These are phyloP conservation scores for Pseudomugil tenellus DNA, from an alignment of 2,797 vertebrate genomes.

Conservation along the genomic window DNA sequence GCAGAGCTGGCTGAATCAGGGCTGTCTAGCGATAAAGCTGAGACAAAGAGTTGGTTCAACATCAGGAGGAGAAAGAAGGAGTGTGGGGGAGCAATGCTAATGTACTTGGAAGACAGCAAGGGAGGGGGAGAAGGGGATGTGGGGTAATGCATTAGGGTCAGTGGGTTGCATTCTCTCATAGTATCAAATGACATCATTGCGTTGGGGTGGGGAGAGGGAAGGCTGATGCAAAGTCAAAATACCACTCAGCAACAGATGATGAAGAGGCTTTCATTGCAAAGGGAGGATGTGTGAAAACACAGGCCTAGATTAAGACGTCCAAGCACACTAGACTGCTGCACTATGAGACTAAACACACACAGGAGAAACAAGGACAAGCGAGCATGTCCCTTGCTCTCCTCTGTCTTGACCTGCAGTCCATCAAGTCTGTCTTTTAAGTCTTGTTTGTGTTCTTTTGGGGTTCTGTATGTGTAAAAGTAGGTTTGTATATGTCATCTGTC, in stretches of 20 bases:
- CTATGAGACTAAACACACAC: slow-evolving; percentile 67
- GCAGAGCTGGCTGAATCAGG: slow-evolving; percentile 51
- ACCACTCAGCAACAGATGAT: slow-evolving; percentile 59
- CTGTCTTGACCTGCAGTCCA: slow-evolving; percentile 55
- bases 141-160: slow-evolving; percentile 77
- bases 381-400: slow-evolving; percentile 38
- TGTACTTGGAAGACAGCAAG: slow-evolving; percentile 65
- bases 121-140: slow-evolving; percentile 22
- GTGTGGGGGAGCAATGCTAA: slow-evolving; percentile 64
- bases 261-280: slow-evolving; percentile 67
- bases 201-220: slow-evolving; percentile 14
- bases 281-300: slow-evolving; percentile 33
- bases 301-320: slow-evolving; percentile 37
- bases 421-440: slow-evolving; percentile 40
- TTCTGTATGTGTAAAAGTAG: slow-evolving; percentile 25
- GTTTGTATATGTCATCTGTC: slow-evolving; percentile 41
- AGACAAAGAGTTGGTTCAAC: slow-evolving; percentile 81
- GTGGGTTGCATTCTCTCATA: slow-evolving; percentile 81
- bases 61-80: slow-evolving; percentile 30
- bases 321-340: slow-evolving; percentile 33
- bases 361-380: slow-evolving; percentile 47
- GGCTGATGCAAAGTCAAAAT: slow-evolving; percentile 61
- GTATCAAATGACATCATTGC: slow-evolving; percentile 82
- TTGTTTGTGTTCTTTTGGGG: slow-evolving; percentile 62
- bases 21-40: slow-evolving; percentile 42